Evolutionary conservation across 2,888 invertebrate genomes (phyloP), one percentile per base, ranked within the genome.

Genomic region (Andricus curvator): DNA sequence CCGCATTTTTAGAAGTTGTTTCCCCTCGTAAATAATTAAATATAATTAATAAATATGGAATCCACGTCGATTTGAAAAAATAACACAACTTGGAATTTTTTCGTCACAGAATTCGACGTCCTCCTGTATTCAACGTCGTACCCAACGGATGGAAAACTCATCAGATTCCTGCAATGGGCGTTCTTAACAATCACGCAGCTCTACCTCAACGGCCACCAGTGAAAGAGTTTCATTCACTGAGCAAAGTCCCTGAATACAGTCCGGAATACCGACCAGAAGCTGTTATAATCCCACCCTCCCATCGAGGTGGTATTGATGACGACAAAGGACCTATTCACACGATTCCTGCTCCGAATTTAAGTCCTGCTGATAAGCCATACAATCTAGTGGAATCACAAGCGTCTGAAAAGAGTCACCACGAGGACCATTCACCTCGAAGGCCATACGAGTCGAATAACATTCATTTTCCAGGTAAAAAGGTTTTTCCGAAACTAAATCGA

Each of bases 331-430:
- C 97, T 3, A 97, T 97, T 90, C 97, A 97, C 93, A 97, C 97
- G 15, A 97, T 97, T 85, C 97, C 97, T 89, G 97, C 97, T 37
- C 97, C 97, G 13, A 97, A 97, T 93, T 93, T 97, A 77, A 95
- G 96, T 85, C 94, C 95, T 11, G 94, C 95, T 1, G 95, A 95
- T 90, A 95, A 95, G 88, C 95, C 95, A 0, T 88, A 89, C 65
- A 94, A 94, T 70, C 41, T 77, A 17, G 94, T 94, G 77, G 91
- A 87, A 17, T 79, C 78, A 25, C 87, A 86, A 44, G 74, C 85
- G 20, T 83, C 84, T 11, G 86, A 88, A 51, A 83, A 83, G 74
- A 84, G 79, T 65, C 66, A 70, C 13, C 66, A 70, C 9, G 77
- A 81, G 20, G 67, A 82, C 56, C 82, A 85, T 29, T n/a, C 11